Base-by-base conservation (phyloP, 2,113 vertebrate genomes). In the Toxostoma redivivum region DNA sequence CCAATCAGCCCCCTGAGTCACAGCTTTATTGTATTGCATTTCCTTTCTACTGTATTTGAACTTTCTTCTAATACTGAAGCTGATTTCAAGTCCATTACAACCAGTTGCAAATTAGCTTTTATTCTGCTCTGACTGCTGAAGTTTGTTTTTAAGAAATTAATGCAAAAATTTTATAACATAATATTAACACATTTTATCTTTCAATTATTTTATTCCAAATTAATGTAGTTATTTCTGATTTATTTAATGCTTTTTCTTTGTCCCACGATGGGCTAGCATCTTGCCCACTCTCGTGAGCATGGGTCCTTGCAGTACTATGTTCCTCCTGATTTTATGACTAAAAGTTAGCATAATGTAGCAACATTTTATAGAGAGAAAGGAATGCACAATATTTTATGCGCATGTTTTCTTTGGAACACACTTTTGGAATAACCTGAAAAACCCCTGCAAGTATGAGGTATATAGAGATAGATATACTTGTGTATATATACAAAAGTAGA, bases 101-200 rank as follows among this genome's bases (percentile, higher is more conserved):
- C 83, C 60, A 95, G 84, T 93, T 96, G 92, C 78, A 97, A 96
- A 97, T 97, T 93, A 96, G 72, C 83, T 97, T 97, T 95, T 92
- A 90, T 95, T 87, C 92, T 81, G 57, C 50, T 91, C 51, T 94
- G 82, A 90, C 62, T 94, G 62, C 60, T 93, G 81, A 96, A 97
- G 77, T 94, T 83, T 84, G 50, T 91, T 97, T 97, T 97, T 97
- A 97, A 97, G 97, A 97, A 95, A 87, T 96, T 95, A 64, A 60
- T 89, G 67, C 61, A 94, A 97, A 96, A 95, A 87, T 82, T 96
- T 96, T 96, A 83, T 94, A 95, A 85, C 78, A 24, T 91, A 88
- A 92, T 97, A 96, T 88, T 91, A 89, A 76, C 90, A 47, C 64
- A 78, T 33, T 94, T 97, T 92, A 92, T 94, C 67, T 97, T 94